Evolutionary conservation across 2,888 invertebrate genomes (phyloP).

Genomic region (Pheosia gnoma): DNA sequence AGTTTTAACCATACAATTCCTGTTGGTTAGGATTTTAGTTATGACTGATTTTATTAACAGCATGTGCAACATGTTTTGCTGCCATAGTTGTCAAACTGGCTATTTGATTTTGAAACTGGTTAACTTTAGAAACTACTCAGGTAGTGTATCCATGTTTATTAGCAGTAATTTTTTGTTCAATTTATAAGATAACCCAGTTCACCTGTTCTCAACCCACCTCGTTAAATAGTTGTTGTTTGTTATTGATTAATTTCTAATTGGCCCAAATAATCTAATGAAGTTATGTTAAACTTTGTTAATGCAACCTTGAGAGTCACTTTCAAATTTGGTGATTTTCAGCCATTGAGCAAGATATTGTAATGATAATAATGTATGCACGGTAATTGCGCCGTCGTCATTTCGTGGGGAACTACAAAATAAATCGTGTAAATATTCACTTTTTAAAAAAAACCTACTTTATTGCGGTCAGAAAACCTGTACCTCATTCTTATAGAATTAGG

Average conservation of each 20-base stretch:
- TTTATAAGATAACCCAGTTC: conserved; percentile 30
- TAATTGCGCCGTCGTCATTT: not conserved
- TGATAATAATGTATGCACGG: not conserved
- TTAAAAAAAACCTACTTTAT: too few relatives aligned
- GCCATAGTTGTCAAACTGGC: not conserved
- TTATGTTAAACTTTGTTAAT: conserved; percentile 4
- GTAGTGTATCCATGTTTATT: not conserved
- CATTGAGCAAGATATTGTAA: conserved; percentile 11
- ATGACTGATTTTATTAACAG: too few relatives aligned
- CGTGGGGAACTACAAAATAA: not conserved
- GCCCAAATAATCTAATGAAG: conserved; percentile 16
- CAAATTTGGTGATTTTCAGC: conserved; percentile 26
- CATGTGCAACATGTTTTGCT: not conserved
- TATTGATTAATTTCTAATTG: conserved; percentile 22
- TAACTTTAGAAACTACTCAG: not conserved
- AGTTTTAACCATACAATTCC: too few relatives aligned
- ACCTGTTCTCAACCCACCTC: conserved; percentile 14
- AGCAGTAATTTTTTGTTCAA: not conserved
- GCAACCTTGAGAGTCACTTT: conserved; percentile 22
- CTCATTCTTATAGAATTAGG: too few relatives aligned
- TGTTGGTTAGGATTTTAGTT: too few relatives aligned
- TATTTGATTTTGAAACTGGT: not conserved
- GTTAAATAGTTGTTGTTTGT: conserved; percentile 15
- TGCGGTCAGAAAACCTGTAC: too few relatives aligned
- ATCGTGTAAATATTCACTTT: not conserved